Evolutionary conservation across 2,888 invertebrate genomes (phyloP), one percentile per base, ranked within the genome.

Genomic region (Plagodis pulveraria): DNA sequence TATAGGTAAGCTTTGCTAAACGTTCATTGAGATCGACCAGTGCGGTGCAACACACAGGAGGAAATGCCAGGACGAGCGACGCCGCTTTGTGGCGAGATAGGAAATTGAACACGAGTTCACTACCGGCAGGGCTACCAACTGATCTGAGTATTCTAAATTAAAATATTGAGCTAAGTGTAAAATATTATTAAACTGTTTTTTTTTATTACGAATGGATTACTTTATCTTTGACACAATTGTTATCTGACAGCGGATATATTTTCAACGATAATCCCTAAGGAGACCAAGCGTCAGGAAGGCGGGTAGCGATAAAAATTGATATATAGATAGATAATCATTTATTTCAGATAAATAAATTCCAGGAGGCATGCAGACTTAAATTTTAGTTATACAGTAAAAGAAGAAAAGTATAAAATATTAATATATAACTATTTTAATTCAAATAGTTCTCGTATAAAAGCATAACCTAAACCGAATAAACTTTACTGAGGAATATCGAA

Each of bases 11-110:
- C 35, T 53, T 12, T 34, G 8, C 45, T 45, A 36, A 32, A 4
- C 36, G 46, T 52, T 52, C 52, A 56, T 41, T 45, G 40, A 52
- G 55, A 59, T 60, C 51, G 42, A 45, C 34, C 32, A 11, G 40
- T 12, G 38, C 42, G 41, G 41, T 41, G 33, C 50, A 10, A 6
- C 36, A 34, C 40, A 32, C 11, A 48, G 70, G 66, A 74, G 74
- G 75, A 74, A 74, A 58, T 61, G 62, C 42, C 55, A 62, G 73
- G 59, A 81, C 81, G 78, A 71, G 71, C 80, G 86, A 79, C 86
- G 86, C 84, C 86, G 85, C 73, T 84, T 78, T 78, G 79, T 74
- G 74, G 72, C 72, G 64, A 66, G 65, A 73, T 81, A 82, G 88
- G 87, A 87, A 87, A 88, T 88, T 86, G 83, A 77, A 83, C 72